Conservation (phyloP, 2,797 vertebrate species). For the Xenentodon cancila region DNA sequence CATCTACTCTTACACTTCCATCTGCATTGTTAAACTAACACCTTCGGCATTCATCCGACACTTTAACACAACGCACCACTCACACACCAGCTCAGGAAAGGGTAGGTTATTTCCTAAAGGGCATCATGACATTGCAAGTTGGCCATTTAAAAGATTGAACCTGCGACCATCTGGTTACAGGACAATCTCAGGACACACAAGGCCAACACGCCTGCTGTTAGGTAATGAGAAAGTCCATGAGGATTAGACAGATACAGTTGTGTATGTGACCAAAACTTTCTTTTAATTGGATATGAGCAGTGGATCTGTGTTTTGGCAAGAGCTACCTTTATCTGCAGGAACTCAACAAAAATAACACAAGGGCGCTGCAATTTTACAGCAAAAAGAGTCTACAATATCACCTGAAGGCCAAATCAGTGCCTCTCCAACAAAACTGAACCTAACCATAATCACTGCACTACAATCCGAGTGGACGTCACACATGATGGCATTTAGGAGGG, state of each 20-base stretch:
- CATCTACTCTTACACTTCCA: conserved; percentile 4
- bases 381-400: too few species aligned
- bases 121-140: conserved; percentile 63
- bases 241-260: conserved; percentile 34
- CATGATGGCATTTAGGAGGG: too few species aligned
- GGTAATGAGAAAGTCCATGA: conserved; percentile 60
- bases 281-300: conserved; percentile 46
- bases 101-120: conserved; percentile 51
- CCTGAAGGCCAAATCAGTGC: too few species aligned
- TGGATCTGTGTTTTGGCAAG: conserved; percentile 15
- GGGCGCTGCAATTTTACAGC: background rate
- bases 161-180: conserved; percentile 68
- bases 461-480: too few species aligned
- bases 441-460: too few species aligned
- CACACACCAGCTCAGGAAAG: conserved; percentile 13
- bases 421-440: too few species aligned
- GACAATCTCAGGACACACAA: conserved; percentile 46
- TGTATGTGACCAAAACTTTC: conserved; percentile 22
- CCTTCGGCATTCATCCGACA: conserved; percentile 21
- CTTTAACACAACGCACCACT: conserved; percentile 18
- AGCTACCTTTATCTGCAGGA: conserved; percentile 7
- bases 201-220: conserved; percentile 64
- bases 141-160: conserved; percentile 53
- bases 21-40: conserved; percentile 27
- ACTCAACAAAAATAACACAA: background rate